Percentiles rank a stretch among this genome's conserved stretches.
These are phyloP conservation scores for Cataglyphis rosenhaueri DNA, from an alignment of 2,888 invertebrate genomes.

Conservation along the genomic window DNA sequence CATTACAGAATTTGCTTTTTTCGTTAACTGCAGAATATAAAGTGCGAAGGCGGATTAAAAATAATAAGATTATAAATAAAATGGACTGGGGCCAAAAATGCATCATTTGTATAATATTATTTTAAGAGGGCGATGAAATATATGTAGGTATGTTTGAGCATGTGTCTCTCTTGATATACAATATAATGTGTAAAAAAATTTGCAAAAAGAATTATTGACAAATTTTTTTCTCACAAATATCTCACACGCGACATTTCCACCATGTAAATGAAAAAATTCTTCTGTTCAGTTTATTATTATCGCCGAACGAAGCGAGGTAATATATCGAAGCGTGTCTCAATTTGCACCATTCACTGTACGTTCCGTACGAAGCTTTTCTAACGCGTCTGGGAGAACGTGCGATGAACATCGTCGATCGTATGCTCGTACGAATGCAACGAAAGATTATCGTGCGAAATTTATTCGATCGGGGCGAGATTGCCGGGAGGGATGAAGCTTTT, in stretches of 20 bases:
- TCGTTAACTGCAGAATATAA: constrained; percentile 19
- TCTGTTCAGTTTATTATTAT: constrained; percentile 31
- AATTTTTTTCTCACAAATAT: constrained; percentile 2
- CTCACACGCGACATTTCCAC: constrained; percentile 5
- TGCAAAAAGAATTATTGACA: not conserved
- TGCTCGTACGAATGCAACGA: constrained; percentile 26
- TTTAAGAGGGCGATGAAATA: not conserved
- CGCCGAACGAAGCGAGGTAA: not conserved
- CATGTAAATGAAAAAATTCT: constrained; percentile 31
- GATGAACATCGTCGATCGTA: not conserved
- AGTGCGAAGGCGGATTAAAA: constrained; percentile 9
- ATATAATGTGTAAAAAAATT: not conserved
- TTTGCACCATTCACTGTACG: constrained; percentile 32
- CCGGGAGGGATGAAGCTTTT: constrained; percentile 1
- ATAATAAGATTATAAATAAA: not conserved
- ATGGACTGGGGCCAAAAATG: not conserved
- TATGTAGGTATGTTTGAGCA: not conserved
- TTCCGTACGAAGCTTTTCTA: constrained; percentile 20
- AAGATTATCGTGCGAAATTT: constrained; percentile 59
- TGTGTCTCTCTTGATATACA: not conserved
- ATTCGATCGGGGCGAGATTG: constrained; percentile 52
- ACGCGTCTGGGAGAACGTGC: constrained; percentile 5
- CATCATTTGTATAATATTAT: constrained; percentile 18
- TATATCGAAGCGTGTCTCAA: constrained; percentile 35
- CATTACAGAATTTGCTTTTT: constrained; percentile 32